Evolutionary conservation across 1,140 invertebrate genomes (phyloP).

Genomic region (Parapsyche elsis): DNA sequence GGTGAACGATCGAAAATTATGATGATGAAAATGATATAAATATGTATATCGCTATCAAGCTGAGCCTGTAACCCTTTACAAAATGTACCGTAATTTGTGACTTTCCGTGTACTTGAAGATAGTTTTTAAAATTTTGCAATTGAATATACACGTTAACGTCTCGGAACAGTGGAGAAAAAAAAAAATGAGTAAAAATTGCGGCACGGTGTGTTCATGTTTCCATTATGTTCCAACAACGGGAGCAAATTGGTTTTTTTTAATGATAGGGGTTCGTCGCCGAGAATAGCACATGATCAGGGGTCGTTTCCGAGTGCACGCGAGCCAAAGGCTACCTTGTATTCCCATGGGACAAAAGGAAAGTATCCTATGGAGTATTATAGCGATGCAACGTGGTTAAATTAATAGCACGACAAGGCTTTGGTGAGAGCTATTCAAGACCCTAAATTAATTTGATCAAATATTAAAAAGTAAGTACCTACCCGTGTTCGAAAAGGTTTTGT

Average conservation of each 20-base stretch:
- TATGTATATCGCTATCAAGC: no score
- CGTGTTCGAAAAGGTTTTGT: no score
- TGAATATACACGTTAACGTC: neutral
- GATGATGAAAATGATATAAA: no score
- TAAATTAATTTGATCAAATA: conserved; percentile 45
- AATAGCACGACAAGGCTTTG: conserved; percentile 60
- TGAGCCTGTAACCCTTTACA: no score
- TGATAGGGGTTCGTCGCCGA: conserved; percentile 2
- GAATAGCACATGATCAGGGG: conserved; percentile 35
- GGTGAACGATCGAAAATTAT: no score
- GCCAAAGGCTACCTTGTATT: conserved; percentile 34
- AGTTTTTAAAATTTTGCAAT: neutral
- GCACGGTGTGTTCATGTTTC: neutral
- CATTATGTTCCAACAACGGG: neutral
- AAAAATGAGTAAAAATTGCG: neutral
- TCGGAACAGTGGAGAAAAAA: neutral
- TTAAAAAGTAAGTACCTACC: neutral
- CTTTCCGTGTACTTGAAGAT: no score
- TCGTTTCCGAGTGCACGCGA: conserved; percentile 42
- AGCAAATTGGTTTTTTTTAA: neutral
- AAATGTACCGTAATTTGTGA: no score
- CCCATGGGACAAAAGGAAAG: neutral
- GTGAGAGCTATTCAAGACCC: conserved; percentile 49
- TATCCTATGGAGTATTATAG: neutral
- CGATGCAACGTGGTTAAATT: conserved; percentile 69